Base-by-base conservation (phyloP, 2,888 invertebrate species). In the Creontiades dilutus region DNA sequence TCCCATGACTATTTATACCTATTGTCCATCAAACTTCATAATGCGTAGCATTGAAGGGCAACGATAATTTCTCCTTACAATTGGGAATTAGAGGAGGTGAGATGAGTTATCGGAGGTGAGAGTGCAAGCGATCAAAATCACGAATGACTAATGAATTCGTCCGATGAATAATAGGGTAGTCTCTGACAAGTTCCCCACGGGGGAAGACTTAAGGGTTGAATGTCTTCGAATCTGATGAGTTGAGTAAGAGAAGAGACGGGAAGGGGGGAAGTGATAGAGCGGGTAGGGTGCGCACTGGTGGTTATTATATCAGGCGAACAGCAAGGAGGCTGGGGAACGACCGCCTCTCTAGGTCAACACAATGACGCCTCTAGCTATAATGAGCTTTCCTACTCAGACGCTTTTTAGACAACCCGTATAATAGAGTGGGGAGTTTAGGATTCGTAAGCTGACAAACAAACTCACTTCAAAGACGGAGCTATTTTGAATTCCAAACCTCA, bases 51-150 rank as follows among this genome's bases (percentile, higher is more conserved):
- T 68, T 13, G n/a, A 46, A 14, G 16, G 76, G 37, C 76, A 9
- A 13, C 78, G 4, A 78, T 78, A 78, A 78, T 78, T 78, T 47
- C 78, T 46, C 78, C 47, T 46, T 46, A 78, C 78, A 19, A 78
- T 37, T 46, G n/a, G 68, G 47, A 78, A 47, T 78, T 78, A 47
- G 78, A 46, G 46, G 46, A 78, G 47, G 78, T 47, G 78, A 78
- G 78, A 46, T 46, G 78, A 78, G 78, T 78, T 37, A 68, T 68
- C 3, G 27, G 19, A 23, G 68, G 47, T 78, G 78, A 78, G 78
- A 46, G 47, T 78, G 78, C 78, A 78, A 46, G 78, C 78, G 78
- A 78, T 78, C 37, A 78, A 78, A 78, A 78, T 78, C 46, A 78
- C 5, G 78, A 28, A 78, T 78, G 78, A 78, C 37, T 78, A 78